Conservation (phyloP, 2,888 invertebrate genomes). For the Drosophila demipolita region DNA sequence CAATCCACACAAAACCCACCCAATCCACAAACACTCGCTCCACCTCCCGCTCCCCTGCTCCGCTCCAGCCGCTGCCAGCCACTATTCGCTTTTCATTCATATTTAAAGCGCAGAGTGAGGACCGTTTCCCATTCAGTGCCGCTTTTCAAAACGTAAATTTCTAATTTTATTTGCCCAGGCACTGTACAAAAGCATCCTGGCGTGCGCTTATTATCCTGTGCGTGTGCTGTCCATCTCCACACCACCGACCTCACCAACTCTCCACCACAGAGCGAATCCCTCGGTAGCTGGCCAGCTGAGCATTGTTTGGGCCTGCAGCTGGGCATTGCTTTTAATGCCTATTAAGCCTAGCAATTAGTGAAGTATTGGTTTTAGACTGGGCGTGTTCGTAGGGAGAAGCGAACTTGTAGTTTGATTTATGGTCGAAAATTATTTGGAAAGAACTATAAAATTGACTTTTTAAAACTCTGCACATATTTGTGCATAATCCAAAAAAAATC, state of each 20-base stretch:
- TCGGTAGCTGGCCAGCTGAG: slow-evolving; percentile 55
- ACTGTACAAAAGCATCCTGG: slow-evolving; percentile 76
- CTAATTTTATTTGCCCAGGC: slow-evolving; percentile 77
- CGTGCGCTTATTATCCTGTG: slow-evolving; percentile 78
- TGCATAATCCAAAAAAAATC: not conserved
- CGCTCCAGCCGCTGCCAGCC: not conserved
- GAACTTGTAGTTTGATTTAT: slow-evolving; percentile 62
- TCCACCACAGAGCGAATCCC: slow-evolving; percentile 1
- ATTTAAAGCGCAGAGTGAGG: slow-evolving; percentile 63
- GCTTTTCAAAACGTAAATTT: slow-evolving; percentile 77
- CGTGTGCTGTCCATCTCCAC: slow-evolving; percentile 45
- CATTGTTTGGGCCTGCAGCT: slow-evolving; percentile 63
- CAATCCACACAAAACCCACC: slow-evolving; percentile 15
- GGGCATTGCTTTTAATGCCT: slow-evolving; percentile 79
- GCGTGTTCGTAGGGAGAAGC: slow-evolving; percentile 15
- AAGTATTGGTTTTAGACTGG: slow-evolving; percentile 75
- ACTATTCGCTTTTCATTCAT: slow-evolving; percentile 64
- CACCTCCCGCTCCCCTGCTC: not conserved
- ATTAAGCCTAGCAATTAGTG: slow-evolving; percentile 76
- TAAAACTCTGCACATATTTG: slow-evolving; percentile 25
- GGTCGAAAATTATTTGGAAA: slow-evolving; percentile 50
- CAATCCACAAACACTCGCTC: not conserved
- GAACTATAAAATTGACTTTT: slow-evolving; percentile 11
- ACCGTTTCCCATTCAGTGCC: slow-evolving; percentile 50
- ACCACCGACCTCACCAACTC: not conserved